Base-by-base conservation (phyloP, 2,888 invertebrate species). In the Micoletzkya japonica region DNA sequence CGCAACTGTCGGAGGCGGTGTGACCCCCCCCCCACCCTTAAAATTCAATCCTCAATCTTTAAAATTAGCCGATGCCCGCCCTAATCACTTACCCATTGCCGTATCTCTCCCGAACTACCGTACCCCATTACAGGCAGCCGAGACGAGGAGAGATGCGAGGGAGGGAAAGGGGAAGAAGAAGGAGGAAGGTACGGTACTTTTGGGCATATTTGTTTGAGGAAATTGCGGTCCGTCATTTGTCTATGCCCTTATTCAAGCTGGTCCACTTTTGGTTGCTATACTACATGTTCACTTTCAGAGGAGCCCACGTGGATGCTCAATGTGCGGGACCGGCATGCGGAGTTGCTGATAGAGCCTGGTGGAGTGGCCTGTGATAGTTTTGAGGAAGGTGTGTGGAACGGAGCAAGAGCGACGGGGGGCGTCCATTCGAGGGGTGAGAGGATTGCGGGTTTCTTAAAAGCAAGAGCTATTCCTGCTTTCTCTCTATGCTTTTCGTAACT, bases 71-170 rank as follows among this genome's bases (percentile, higher is more conserved):
- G n/a, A n/a, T n/a, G n/a, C n/a, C n/a, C n/a, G n/a, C n/a, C n/a
- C n/a, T n/a, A n/a, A n/a, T n/a, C n/a, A n/a, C n/a, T n/a, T n/a
- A n/a, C n/a, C n/a, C n/a, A n/a, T n/a, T n/a, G n/a, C n/a, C n/a
- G n/a, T n/a, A n/a, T 61, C 28, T 71, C 26, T 59, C 86, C 77
- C 82, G 93, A 92, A 73, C 88, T 99, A 63, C 98, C 98, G 14
- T 99, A 98, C 17, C 97, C 98, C 88, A 96, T 69, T 50, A 17
- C 61, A 88, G 89, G 98, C 98, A 71, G 98, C 98, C 4, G 98
- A 98, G 89, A 98, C 98, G 32, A 98, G 98, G 20, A 96, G 95
- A 85, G 98, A 72, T 52, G 52, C 14, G 17, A 44, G 17, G 52
- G 52, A 30, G 32, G 54, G 2, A 39, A 59, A 17, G 20, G 14